Base-by-base conservation (phyloP, 2,797 vertebrate genomes). In the Arctocebus calabarensis region DNA sequence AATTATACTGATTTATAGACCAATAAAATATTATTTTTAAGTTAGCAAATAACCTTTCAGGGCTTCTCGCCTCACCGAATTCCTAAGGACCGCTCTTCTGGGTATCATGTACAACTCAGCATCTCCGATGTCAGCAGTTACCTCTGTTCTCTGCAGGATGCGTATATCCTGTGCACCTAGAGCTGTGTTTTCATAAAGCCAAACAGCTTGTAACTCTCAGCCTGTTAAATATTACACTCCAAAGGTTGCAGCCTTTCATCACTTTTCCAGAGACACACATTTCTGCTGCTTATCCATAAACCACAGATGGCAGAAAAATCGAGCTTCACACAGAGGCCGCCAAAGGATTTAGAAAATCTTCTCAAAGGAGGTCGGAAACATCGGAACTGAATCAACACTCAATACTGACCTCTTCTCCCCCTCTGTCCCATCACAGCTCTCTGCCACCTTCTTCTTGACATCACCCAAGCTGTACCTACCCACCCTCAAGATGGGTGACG, bases 11-110 rank as follows among this genome's bases (percentile, higher is more conserved):
- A 45, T 3, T 90, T 92, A 97, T 92, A 97, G 77, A 57, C 62
- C 34, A 90, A 97, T 90, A 97, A 98, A 96, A 73, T 55, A 95
- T 55, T 94, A 97, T 96, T 94, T 74, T 12, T 68, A 66, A 57
- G 88, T 55, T 0, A 19, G 96, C 71, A 94, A 95, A 97, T 59
- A 95, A 88, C 45, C 57, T 94, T 93, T 68, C 13, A 88, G 43
- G 5, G 52, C 70, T 84, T 90, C 93, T n/a, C 40, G 73, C 66
- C 71, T 95, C 88, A 84, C 37, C 70, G 40, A 32, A 95, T 91
- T 95, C 45, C 78, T 79, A 90, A 97, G 97, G 96, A 94, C 61
- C 82, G 40, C 71, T 90, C 64, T 25, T 94, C 62, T 74, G 94
- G 70, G 81, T 83, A 84, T 40, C 83, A 91, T 61, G 91, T 7